These are phyloP conservation scores for Brachionichthys hirsutus DNA, from an alignment of 2,113 vertebrate species.

Conservation along the genomic window DNA sequence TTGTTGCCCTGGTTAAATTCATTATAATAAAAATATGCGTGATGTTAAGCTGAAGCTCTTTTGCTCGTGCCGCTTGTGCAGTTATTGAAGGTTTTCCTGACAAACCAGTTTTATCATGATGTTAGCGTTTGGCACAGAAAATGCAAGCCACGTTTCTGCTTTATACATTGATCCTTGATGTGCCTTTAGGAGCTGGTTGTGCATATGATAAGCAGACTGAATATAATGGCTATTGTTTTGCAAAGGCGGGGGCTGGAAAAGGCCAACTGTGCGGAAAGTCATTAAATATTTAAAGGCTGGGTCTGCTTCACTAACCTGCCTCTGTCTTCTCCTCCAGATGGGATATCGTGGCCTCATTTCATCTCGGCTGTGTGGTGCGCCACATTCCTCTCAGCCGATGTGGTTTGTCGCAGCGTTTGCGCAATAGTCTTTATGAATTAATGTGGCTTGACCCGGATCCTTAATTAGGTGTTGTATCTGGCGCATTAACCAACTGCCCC, in stretches of 20 bases:
- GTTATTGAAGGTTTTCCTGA: too few species aligned
- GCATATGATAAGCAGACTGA: slow-evolving; percentile 41
- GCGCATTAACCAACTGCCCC: slow-evolving; percentile 43
- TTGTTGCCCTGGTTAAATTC: too few species aligned
- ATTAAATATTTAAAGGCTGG: slow-evolving; percentile 80
- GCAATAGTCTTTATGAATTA: slow-evolving; percentile 57
- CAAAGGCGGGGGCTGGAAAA: slow-evolving; percentile 63
- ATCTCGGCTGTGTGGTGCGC: slow-evolving; percentile 45
- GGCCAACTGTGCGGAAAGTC: slow-evolving; percentile 74
- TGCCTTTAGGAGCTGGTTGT: slow-evolving; percentile 26
- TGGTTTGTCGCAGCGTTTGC: slow-evolving; percentile 42
- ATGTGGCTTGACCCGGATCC: slow-evolving; percentile 50
- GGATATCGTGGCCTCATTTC: slow-evolving; percentile 69
- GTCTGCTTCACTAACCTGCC: slow-evolving; percentile 70
- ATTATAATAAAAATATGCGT: too few species aligned
- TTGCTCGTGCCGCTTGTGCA: too few species aligned
- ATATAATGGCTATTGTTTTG: slow-evolving; percentile 68
- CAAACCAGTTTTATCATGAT: background rate
- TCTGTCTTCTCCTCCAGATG: slow-evolving; percentile 71
- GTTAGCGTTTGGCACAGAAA: slow-evolving; percentile 7
- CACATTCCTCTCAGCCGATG: slow-evolving; percentile 44
- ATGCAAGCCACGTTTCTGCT: slow-evolving; percentile 8
- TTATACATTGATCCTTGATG: slow-evolving; percentile 6
- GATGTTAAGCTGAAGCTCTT: too few species aligned
- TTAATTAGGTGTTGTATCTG: slow-evolving; percentile 55